These are phyloP conservation scores for Myoxocephalus aenaeus DNA, from an alignment of 2,797 vertebrate species.

Conservation along the genomic window DNA sequence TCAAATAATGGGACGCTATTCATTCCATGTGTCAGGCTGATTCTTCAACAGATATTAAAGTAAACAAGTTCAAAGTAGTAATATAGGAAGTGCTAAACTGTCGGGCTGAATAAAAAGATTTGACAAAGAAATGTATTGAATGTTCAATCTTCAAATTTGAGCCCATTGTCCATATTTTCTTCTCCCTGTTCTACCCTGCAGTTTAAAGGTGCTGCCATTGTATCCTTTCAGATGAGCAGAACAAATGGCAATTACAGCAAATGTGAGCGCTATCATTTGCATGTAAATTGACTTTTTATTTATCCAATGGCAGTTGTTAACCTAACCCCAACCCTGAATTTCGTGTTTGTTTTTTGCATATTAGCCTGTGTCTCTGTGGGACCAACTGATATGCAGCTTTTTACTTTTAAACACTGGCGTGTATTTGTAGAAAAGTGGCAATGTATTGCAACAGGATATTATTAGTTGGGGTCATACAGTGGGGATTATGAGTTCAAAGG, in stretches of 20 bases:
- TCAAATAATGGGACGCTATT: slow-evolving; percentile 40
- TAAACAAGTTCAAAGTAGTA: slow-evolving; percentile 49
- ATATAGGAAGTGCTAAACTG: slow-evolving; percentile 37
- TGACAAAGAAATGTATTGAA: slow-evolving; percentile 26
- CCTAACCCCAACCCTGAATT: slow-evolving; percentile 53
- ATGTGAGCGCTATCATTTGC: slow-evolving; percentile 77
- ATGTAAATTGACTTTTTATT: slow-evolving; percentile 77
- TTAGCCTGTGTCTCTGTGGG: slow-evolving; percentile 30
- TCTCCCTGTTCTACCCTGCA: slow-evolving; percentile 18
- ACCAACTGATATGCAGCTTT: slow-evolving; percentile 35
- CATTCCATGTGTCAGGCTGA: slow-evolving; percentile 12
- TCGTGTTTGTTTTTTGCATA: slow-evolving; percentile 44
- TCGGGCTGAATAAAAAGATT: slow-evolving; percentile 13
- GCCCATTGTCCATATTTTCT: slow-evolving; percentile 6
- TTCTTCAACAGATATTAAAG: slow-evolving; percentile 29
- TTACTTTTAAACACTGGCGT: slow-evolving; percentile 26
- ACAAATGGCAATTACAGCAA: slow-evolving; percentile 72
- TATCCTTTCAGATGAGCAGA: slow-evolving; percentile 53
- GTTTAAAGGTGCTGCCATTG: slow-evolving; percentile 56
- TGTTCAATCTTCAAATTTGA: slow-evolving; percentile 35
- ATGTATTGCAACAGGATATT: slow-evolving; percentile 21
- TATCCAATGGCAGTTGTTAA: slow-evolving; percentile 61
- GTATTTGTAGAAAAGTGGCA: neutral
- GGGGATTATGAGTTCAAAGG: slow-evolving; percentile 18
- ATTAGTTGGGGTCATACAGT: neutral